Percentiles rank a stretch among this genome's conserved stretches.
Conservation (phyloP, 2,888 invertebrate genomes). For the Chymomyza caudatula region DNA sequence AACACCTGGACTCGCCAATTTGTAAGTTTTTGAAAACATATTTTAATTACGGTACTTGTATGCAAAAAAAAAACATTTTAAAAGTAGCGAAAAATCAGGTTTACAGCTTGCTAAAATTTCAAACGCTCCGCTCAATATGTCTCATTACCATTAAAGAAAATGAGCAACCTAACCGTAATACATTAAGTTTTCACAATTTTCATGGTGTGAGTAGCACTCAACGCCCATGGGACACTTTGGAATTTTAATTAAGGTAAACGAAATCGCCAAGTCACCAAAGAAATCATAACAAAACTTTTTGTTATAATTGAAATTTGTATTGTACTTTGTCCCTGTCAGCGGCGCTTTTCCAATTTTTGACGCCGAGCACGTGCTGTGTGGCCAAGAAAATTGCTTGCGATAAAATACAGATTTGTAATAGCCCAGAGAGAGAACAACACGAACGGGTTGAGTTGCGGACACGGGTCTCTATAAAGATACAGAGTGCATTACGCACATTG, state of each 20-base stretch:
- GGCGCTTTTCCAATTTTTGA: constrained; percentile 14
- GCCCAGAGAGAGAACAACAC: not conserved
- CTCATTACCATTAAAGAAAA: not conserved
- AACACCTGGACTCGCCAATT: no score
- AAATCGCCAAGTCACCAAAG: not conserved
- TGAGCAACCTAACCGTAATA: not conserved
- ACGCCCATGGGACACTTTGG: not conserved
- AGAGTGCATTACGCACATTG: not conserved
- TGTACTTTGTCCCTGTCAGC: not conserved
- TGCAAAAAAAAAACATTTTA: no score
- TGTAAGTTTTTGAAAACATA: no score
- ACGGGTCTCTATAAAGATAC: not conserved
- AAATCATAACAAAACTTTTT: not conserved
- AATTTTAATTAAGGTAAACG: not conserved
- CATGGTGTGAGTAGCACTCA: no score
- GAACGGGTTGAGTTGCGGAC: not conserved
- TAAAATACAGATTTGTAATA: constrained; percentile 24
- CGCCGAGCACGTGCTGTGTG: constrained; percentile 1
- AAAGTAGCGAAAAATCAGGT: no score
- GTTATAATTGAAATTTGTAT: constrained; percentile 16
- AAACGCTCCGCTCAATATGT: not conserved
- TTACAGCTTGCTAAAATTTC: no score
- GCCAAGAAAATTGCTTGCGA: constrained; percentile 35
- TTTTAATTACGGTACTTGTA: no score
- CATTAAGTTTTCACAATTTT: not conserved